These are phyloP conservation scores for Carcina quercana DNA, from an alignment of 2,888 invertebrate species.

Conservation along the genomic window DNA sequence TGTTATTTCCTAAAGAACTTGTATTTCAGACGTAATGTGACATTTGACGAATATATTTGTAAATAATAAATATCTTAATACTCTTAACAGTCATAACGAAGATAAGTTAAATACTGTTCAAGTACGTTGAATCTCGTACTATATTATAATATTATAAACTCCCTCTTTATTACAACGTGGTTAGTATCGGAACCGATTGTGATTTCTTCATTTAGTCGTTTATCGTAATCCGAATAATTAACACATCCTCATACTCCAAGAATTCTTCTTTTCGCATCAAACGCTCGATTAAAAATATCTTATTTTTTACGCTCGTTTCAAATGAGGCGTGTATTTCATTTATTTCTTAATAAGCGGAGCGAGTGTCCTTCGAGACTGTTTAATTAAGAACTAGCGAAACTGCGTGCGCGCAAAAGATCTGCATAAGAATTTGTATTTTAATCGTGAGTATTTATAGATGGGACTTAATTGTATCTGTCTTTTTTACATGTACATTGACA, in stretches of 20 bases:
- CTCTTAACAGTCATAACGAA: too few relatives aligned
- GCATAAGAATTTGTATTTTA: constrained; percentile 48
- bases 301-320: constrained; percentile 32
- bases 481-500: too few relatives aligned
- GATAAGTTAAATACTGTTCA: too few relatives aligned
- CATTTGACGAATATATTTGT: too few relatives aligned
- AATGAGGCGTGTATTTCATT: constrained; percentile 48
- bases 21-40: too few relatives aligned
- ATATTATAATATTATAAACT: too few relatives aligned
- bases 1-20: too few relatives aligned
- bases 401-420: constrained; percentile 23
- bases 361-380: constrained; percentile 38
- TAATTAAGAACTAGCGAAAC: constrained; percentile 55
- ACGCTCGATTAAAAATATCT: constrained; percentile 28
- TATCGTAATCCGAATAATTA: constrained; percentile 11
- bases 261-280: constrained; percentile 34
- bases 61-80: too few relatives aligned
- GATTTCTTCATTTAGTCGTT: too few relatives aligned
- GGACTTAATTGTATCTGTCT: constrained; percentile 33
- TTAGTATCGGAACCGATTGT: too few relatives aligned
- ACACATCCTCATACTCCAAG: constrained; percentile 20
- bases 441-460: constrained; percentile 48
- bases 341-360: constrained; percentile 58
- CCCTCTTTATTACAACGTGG: too few relatives aligned
- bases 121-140: too few relatives aligned